A percentile compares a stretch with the other conserved stretches of the same genome.
phyloP scores from a whole-genome alignment of 1,140 invertebrate species.

The Tetramorium parvispinum region DNA sequence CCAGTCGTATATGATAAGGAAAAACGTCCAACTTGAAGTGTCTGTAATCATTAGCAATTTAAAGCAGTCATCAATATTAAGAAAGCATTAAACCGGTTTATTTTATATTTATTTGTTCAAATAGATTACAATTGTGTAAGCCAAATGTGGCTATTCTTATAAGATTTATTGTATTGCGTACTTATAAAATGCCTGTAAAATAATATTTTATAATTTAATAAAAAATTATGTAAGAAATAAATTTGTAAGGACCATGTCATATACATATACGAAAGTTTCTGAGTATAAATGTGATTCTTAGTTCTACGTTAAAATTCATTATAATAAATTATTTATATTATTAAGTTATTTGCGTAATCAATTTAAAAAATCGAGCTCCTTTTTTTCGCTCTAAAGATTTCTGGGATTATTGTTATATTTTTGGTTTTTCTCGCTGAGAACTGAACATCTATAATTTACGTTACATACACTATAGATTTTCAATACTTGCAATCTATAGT shows the following conservation, averaged over 20 bases:
- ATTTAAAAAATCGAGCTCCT: background rate
- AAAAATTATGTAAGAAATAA: background rate
- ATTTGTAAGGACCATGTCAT: background rate
- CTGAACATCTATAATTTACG: too few species aligned
- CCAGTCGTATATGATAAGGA: background rate
- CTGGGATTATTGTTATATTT: too few species aligned
- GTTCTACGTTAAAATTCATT: background rate
- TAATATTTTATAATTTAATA: background rate
- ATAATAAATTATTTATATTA: background rate
- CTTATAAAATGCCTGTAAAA: background rate
- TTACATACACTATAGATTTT: too few species aligned
- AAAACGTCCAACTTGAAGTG: background rate
- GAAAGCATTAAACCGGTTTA: background rate
- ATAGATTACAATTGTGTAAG: background rate
- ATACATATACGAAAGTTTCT: background rate
- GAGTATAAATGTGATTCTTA: background rate
- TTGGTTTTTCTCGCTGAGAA: too few species aligned
- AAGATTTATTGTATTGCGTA: background rate
- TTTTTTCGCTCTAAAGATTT: background rate
- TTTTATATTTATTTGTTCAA: background rate
- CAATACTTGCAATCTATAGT: too few species aligned
- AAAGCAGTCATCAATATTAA: background rate
- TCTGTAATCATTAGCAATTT: background rate
- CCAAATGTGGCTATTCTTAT: background rate
- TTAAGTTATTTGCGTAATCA: background rate